These are phyloP conservation scores for Eulemur rubriventer DNA, from an alignment of 2,797 vertebrate species.

Conservation along the genomic window DNA sequence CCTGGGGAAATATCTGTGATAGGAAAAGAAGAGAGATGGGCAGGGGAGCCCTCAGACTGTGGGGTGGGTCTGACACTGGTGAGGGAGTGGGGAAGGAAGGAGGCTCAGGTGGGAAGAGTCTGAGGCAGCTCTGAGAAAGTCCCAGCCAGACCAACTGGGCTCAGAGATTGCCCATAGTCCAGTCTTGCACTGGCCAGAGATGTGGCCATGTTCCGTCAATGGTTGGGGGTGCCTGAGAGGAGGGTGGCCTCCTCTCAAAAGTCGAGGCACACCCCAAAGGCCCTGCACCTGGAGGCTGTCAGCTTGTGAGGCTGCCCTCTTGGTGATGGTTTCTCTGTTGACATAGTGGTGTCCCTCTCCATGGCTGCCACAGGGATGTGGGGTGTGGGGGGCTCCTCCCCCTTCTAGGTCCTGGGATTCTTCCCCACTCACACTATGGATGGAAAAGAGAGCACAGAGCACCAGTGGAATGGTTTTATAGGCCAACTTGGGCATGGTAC, in stretches of 20 bases:
- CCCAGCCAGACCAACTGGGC: not conserved
- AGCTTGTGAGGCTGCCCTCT: too few relatives aligned
- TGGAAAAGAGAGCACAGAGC: not conserved
- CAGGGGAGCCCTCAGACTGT: not conserved
- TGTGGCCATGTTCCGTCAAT: too few relatives aligned
- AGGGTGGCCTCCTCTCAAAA: not conserved
- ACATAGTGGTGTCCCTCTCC: accelerated
- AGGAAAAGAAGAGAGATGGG: not conserved
- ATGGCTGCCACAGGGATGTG: accelerated
- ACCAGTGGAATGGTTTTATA: not conserved
- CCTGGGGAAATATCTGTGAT: not conserved
- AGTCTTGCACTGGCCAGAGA: not conserved
- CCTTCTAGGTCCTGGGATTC: not conserved
- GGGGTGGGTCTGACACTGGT: not conserved
- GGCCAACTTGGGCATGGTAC: not conserved
- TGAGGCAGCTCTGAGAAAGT: not conserved
- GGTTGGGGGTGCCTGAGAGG: not conserved
- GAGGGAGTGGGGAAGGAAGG: not conserved
- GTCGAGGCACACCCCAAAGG: not conserved
- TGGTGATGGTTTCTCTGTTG: not conserved
- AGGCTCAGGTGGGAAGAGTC: not conserved
- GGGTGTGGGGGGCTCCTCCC: not conserved
- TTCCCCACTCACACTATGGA: not conserved
- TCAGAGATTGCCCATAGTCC: accelerated
- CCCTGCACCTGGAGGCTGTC: not conserved